Evolutionary conservation across 2,888 invertebrate genomes (phyloP).

Genomic region (Stegana nigrithorax): DNA sequence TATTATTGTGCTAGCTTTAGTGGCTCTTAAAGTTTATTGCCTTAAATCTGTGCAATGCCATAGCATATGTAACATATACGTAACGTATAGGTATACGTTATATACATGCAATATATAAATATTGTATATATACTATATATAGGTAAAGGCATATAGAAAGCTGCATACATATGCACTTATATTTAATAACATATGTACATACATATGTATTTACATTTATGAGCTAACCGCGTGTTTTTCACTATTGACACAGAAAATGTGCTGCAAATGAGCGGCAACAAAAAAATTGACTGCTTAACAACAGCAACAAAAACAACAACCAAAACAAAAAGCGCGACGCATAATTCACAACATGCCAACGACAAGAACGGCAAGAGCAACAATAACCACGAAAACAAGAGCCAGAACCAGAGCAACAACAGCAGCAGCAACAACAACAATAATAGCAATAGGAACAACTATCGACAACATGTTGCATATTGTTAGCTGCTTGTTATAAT

Average conservation of each 20-base stretch:
- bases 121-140: neutral
- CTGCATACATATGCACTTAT: neutral
- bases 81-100: neutral
- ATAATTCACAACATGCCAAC: slow-evolving; percentile 61
- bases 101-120: neutral
- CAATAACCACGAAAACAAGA: too few species aligned
- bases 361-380: too few species aligned
- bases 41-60: neutral
- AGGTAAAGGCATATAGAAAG: neutral
- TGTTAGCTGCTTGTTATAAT: slow-evolving; percentile 45
- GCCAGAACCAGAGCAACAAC: too few species aligned
- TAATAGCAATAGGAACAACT: too few species aligned
- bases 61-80: neutral
- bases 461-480: slow-evolving; percentile 52
- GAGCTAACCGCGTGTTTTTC: slow-evolving; percentile 3
- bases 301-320: slow-evolving; percentile 28
- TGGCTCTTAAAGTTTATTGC: slow-evolving; percentile 1
- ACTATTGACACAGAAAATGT: slow-evolving; percentile 19
- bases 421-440: too few species aligned
- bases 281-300: slow-evolving; percentile 41
- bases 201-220: too few species aligned
- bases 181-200: too few species aligned
- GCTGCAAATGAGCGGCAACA: slow-evolving; percentile 17
- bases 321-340: slow-evolving; percentile 36
- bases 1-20: too few species aligned